A percentile compares a stretch with the other conserved stretches of the same genome.
Evolutionary conservation across 1,140 invertebrate species (phyloP).

Genomic region (Drosophila kurseongensis): DNA sequence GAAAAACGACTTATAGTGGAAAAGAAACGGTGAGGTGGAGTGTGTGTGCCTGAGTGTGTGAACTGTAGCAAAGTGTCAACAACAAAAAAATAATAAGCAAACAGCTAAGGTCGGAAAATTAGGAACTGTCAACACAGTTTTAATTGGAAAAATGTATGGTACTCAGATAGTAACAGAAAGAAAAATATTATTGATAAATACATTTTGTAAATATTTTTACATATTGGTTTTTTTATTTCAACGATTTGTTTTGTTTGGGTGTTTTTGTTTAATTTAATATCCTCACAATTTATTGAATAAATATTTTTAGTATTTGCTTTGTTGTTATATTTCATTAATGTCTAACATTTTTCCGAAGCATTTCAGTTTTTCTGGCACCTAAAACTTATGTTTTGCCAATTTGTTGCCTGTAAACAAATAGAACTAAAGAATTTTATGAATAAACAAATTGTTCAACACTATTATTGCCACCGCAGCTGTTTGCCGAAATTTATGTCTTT

Average conservation of each 20-base stretch:
- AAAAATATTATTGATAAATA: too few species aligned
- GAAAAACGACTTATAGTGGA: conserved; percentile 40
- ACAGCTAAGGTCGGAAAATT: conserved; percentile 15
- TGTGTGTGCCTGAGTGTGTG: conserved; percentile 24
- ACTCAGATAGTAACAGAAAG: neutral
- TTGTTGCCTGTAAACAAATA: neutral
- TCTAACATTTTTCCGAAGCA: too few species aligned
- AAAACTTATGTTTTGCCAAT: neutral
- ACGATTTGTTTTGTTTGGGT: too few species aligned
- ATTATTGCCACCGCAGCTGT: conserved; percentile 4
- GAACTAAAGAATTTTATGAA: neutral
- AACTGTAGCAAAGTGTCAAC: conserved; percentile 43
- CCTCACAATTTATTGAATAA: too few species aligned
- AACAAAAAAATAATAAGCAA: conserved; percentile 8
- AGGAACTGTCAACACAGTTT: conserved; percentile 12
- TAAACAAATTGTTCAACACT: conserved; percentile 2
- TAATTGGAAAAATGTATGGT: conserved; percentile 29
- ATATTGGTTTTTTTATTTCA: too few species aligned
- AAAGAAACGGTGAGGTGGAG: conserved; percentile 18
- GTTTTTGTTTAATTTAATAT: neutral
- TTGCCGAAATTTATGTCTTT: conserved; percentile 7
- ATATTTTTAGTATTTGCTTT: too few species aligned
- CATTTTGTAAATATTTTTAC: neutral
- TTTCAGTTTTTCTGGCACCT: neutral
- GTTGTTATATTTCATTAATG: neutral